These are phyloP conservation scores for Channa argus DNA, from an alignment of 2,113 vertebrate species.

Conservation along the genomic window DNA sequence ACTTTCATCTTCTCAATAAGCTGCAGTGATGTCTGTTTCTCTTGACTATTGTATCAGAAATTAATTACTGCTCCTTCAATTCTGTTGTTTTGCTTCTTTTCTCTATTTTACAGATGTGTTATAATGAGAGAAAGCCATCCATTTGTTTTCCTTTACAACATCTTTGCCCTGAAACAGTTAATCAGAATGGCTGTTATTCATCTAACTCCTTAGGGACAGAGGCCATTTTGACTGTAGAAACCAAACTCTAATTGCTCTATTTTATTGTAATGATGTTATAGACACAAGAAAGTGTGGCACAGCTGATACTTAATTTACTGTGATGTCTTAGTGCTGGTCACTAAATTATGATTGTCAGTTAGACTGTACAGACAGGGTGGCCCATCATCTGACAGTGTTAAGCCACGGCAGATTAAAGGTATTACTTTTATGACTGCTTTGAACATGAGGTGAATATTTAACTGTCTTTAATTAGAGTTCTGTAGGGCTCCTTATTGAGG, in stretches of 20 bases:
- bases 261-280: constrained; percentile 56
- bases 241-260: constrained; percentile 59
- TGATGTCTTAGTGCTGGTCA: constrained; percentile 23
- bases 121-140: not conserved
- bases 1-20: constrained; percentile 50
- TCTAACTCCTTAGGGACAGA: constrained; percentile 35
- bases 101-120: not conserved
- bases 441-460: constrained; percentile 28
- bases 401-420: constrained; percentile 17
- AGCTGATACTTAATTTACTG: constrained; percentile 50
- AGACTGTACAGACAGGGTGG: not conserved
- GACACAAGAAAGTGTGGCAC: constrained; percentile 14
- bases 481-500: too few species aligned
- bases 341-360: constrained; percentile 36
- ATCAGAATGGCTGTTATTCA: constrained; percentile 57
- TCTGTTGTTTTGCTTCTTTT: constrained; percentile 6
- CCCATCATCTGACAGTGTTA: not conserved
- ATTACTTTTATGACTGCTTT: not conserved
- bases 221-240: constrained; percentile 44
- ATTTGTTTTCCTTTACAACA: constrained; percentile 10
- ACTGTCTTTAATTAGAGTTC: not conserved
- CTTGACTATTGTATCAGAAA: constrained; percentile 31
- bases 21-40: constrained; percentile 16
- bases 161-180: constrained; percentile 35
- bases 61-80: constrained; percentile 29